Conservation (phyloP, 2,888 invertebrate genomes). For the Drosophila testacea region DNA sequence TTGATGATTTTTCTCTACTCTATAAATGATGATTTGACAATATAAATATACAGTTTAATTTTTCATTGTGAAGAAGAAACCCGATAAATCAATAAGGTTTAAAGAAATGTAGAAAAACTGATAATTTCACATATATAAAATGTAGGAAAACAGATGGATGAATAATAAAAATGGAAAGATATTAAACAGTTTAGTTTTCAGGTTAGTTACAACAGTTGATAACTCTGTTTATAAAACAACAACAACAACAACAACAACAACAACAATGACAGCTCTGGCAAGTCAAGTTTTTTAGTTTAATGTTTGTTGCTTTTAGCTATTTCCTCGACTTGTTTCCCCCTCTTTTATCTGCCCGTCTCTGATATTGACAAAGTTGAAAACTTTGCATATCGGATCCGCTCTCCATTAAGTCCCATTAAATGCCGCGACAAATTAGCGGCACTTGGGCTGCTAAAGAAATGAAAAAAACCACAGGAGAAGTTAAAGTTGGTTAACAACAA, state of each 20-base stretch:
- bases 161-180: too few species aligned
- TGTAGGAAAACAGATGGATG: too few species aligned
- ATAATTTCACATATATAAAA: too few species aligned
- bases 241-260: neutral
- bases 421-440: constrained; percentile 59
- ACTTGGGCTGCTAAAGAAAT: neutral
- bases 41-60: too few species aligned
- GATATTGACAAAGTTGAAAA: constrained; percentile 31
- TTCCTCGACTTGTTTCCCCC: constrained; percentile 20
- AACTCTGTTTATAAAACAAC: neutral
- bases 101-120: too few species aligned
- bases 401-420: constrained; percentile 59
- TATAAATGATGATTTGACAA: too few species aligned
- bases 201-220: neutral
- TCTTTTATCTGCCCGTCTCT: neutral
- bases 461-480: neutral
- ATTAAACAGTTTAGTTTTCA: too few species aligned
- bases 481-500: constrained; percentile 4
- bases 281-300: constrained; percentile 10
- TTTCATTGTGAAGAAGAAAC: too few species aligned
- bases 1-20: too few species aligned
- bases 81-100: too few species aligned
- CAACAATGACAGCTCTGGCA: constrained; percentile 6
- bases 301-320: constrained; percentile 5
- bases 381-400: constrained; percentile 51